These are phyloP conservation scores for Punctoribates punctum DNA, from an alignment of 2,888 invertebrate genomes.

Conservation along the genomic window DNA sequence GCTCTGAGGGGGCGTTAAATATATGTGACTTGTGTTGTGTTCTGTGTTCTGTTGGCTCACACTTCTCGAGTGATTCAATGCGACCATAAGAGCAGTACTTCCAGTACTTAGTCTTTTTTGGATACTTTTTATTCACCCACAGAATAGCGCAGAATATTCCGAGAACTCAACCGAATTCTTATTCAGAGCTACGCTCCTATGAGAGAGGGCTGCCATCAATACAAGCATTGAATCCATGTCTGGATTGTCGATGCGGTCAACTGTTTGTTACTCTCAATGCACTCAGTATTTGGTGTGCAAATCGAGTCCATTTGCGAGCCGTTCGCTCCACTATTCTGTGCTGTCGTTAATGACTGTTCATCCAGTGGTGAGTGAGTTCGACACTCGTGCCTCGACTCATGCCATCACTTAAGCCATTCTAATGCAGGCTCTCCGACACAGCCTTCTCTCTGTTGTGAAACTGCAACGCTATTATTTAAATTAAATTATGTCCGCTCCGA, in stretches of 20 bases:
- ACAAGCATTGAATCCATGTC: background rate
- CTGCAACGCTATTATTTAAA: slow-evolving; percentile 23
- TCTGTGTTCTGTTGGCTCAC: background rate
- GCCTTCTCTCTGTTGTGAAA: background rate
- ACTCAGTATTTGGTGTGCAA: background rate
- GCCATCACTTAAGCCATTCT: background rate
- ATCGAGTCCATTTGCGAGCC: slow-evolving; percentile 10
- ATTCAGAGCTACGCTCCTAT: background rate
- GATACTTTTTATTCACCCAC: slow-evolving; percentile 22
- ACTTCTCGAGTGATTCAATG: background rate
- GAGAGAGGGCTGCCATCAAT: background rate
- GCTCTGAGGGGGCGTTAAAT: slow-evolving; percentile 3
- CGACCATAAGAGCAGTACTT: background rate
- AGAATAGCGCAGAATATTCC: background rate
- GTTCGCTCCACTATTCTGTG: background rate
- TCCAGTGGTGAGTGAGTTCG: slow-evolving; percentile 6
- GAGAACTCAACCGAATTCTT: background rate
- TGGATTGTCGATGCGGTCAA: slow-evolving; percentile 15
- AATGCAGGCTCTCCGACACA: background rate
- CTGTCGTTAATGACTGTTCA: background rate
- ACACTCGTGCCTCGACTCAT: background rate
- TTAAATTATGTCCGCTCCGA: slow-evolving; percentile 5
- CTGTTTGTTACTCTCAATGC: background rate
- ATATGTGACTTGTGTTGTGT: background rate
- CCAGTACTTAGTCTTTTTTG: slow-evolving; percentile 17